Percentiles rank a stretch among this genome's conserved stretches.
Conservation (phyloP, 2,797 vertebrate genomes). For the Chloroceryle inda region DNA sequence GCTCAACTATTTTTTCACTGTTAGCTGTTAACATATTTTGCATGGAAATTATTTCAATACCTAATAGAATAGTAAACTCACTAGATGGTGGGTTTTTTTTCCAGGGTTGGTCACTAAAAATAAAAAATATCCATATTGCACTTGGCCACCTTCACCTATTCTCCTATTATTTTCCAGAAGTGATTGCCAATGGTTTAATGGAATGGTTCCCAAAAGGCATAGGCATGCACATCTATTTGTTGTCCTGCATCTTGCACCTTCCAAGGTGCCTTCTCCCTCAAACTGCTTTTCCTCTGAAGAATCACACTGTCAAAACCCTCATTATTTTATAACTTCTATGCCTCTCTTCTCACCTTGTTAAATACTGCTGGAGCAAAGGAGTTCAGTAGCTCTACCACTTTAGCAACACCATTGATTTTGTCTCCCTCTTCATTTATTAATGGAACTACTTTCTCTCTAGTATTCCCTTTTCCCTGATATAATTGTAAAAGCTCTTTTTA, state of each 20-base stretch:
- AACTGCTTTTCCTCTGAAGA: conserved; percentile 30
- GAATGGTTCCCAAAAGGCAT: accelerated
- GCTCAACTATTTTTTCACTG: neutral
- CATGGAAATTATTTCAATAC: neutral
- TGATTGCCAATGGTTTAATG: neutral
- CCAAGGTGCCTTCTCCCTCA: conserved; percentile 7
- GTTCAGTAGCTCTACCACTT: conserved; percentile 79
- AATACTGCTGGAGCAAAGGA: conserved; percentile 70
- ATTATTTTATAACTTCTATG: conserved; percentile 79
- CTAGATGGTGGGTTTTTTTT: neutral
- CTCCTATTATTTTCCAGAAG: neutral
- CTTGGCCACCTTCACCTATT: neutral
- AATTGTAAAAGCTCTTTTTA: conserved; percentile 77
- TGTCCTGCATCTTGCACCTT: neutral
- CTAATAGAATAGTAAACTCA: neutral
- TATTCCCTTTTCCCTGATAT: conserved; percentile 79
- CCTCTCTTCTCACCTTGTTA: conserved; percentile 70
- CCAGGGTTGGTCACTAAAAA: neutral
- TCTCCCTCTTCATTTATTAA: conserved; percentile 82
- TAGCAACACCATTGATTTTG: conserved; percentile 80
- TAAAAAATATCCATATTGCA: neutral
- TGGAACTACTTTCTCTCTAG: conserved; percentile 77
- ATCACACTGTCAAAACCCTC: conserved; percentile 51
- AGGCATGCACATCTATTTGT: neutral
- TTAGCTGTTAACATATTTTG: neutral